These are phyloP conservation scores for Polia nebulosa DNA, from an alignment of 2,888 invertebrate species.

Conservation along the genomic window DNA sequence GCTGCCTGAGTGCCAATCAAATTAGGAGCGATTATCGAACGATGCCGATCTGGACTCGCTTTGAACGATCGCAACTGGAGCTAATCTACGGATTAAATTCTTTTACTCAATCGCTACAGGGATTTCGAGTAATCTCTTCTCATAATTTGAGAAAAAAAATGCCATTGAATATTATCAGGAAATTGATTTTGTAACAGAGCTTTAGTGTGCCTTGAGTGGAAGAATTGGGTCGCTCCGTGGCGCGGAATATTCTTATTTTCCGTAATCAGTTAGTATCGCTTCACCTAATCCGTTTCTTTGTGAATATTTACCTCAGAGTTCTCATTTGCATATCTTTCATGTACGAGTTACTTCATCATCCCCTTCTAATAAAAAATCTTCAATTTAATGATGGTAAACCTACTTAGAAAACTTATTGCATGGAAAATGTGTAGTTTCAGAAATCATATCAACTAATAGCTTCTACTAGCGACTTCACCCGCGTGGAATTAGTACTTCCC, in stretches of 20 bases:
- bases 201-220: conserved; percentile 32
- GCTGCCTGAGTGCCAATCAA: conserved; percentile 87
- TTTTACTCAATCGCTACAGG: conserved; percentile 72
- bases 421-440: too few species aligned
- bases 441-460: too few species aligned
- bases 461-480: too few species aligned
- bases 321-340: conserved; percentile 17
- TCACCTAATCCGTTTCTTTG: conserved; percentile 14
- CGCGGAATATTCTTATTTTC: conserved; percentile 30
- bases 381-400: too few species aligned
- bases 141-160: conserved; percentile 53
- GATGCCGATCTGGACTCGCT: conserved; percentile 76
- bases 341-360: background rate
- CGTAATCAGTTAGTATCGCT: conserved; percentile 22
- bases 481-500: too few species aligned
- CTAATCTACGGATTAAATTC: conserved; percentile 84
- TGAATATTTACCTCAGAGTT: conserved; percentile 2
- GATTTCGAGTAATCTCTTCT: conserved; percentile 66
- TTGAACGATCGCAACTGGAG: conserved; percentile 74
- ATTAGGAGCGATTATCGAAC: conserved; percentile 85
- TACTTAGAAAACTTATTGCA: too few species aligned
- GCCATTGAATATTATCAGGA: conserved; percentile 53
- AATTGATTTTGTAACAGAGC: conserved; percentile 60
- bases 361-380: background rate
- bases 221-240: conserved; percentile 34